Conservation (phyloP, 2,113 vertebrate species). For the Sigmodon hispidus region DNA sequence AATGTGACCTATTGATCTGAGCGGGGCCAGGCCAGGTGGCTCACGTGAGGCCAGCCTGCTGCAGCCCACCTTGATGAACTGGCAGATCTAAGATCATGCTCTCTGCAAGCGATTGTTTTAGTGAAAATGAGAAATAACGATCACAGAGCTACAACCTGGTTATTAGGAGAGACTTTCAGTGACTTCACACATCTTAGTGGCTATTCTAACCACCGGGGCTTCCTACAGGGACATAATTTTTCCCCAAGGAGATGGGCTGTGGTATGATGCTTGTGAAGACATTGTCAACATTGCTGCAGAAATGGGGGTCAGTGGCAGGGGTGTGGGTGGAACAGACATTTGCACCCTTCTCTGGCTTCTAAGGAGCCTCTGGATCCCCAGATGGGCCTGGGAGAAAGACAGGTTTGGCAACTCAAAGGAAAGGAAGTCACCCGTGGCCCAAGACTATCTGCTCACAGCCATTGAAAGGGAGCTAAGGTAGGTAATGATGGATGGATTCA, state of each 20-base stretch:
- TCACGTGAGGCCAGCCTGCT: neutral
- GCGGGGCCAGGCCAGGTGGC: slow-evolving; percentile 62
- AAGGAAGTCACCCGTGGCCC: neutral
- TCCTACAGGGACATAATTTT: neutral
- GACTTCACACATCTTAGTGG: slow-evolving; percentile 18
- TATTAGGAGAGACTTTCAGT: slow-evolving; percentile 67
- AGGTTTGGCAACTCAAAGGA: accelerated
- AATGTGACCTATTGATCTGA: slow-evolving; percentile 78
- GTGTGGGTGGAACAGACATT: neutral
- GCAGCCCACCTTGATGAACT: slow-evolving; percentile 60
- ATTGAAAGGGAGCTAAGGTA: neutral
- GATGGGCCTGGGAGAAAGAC: no score
- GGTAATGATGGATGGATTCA: accelerated
- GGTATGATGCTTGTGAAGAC: neutral
- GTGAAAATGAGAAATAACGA: slow-evolving; percentile 79
- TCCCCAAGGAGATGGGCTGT: neutral
- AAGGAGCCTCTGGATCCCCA: neutral
- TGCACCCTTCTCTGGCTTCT: neutral
- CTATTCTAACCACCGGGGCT: slow-evolving; percentile 32
- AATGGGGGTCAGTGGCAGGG: neutral
- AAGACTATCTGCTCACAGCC: neutral
- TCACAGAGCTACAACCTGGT: slow-evolving; percentile 65
- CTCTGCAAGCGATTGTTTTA: slow-evolving; percentile 65
- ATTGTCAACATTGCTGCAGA: neutral
- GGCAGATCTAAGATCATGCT: neutral